Conservation (phyloP, 2,797 vertebrate species). For the Gymnocypris eckloni region DNA sequence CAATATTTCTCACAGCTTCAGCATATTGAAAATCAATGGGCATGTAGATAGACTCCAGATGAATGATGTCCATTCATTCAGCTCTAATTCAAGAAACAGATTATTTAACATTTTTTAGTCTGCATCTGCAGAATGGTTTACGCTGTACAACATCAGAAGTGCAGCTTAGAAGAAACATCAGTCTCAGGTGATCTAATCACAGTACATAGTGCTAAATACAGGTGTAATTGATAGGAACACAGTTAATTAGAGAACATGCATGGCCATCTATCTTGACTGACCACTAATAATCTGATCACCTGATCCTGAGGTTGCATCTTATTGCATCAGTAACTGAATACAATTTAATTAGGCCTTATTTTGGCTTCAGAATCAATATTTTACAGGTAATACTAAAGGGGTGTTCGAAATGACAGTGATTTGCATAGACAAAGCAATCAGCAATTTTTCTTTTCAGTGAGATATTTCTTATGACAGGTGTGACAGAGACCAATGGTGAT, state of each 20-base stretch:
- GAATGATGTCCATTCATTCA: constrained; percentile 12
- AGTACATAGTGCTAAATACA: constrained; percentile 4
- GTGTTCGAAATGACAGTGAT: background rate
- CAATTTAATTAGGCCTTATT: background rate
- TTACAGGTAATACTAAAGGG: too few relatives aligned
- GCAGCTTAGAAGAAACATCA: background rate
- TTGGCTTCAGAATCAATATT: background rate
- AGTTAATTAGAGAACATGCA: background rate
- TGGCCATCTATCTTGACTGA: background rate
- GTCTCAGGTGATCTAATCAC: background rate
- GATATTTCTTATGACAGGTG: background rate
- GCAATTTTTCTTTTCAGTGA: background rate
- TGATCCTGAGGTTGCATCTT: background rate
- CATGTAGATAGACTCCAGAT: constrained; percentile 21
- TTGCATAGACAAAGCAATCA: background rate
- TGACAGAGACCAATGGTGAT: background rate
- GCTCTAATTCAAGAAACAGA: background rate
- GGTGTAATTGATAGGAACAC: background rate
- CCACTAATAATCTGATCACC: background rate
- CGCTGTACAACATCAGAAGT: background rate
- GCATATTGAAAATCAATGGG: constrained; percentile 23
- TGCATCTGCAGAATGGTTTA: background rate
- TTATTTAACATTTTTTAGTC: background rate
- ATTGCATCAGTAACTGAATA: background rate
- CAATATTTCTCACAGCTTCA: constrained; percentile 23